These are phyloP conservation scores for Halichoerus grypus DNA, from an alignment of 2,113 vertebrate genomes.

Conservation along the genomic window DNA sequence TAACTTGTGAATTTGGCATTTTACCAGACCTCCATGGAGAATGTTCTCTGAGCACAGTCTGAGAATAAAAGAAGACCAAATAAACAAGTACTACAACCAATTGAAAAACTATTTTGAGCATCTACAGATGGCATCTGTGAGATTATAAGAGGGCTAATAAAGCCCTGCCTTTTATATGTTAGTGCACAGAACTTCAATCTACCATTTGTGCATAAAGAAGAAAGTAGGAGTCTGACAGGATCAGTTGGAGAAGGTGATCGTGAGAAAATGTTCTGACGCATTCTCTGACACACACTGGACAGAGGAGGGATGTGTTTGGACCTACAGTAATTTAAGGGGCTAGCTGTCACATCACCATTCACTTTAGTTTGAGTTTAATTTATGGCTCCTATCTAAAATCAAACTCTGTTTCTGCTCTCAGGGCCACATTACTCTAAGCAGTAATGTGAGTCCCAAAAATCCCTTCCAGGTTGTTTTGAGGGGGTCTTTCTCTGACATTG, in stretches of 20 bases:
- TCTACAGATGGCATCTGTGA: background rate
- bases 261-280: slow-evolving; percentile 42
- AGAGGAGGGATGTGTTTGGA: background rate
- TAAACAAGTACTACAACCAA: slow-evolving; percentile 19
- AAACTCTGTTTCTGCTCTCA: background rate
- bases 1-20: slow-evolving; percentile 13
- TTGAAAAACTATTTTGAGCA: slow-evolving; percentile 47
- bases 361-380: background rate
- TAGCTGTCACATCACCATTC: background rate
- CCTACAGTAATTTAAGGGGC: background rate
- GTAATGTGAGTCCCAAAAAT: background rate
- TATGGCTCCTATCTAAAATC: background rate
- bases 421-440: background rate
- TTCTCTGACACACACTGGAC: background rate
- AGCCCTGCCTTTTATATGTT: background rate
- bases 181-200: slow-evolving; percentile 20
- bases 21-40: background rate
- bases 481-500: background rate
- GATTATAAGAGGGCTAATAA: background rate
- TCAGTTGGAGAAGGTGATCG: slow-evolving; percentile 56
- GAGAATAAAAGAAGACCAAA: slow-evolving; percentile 52
- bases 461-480: background rate
- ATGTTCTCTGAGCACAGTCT: slow-evolving; percentile 13
- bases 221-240: background rate
- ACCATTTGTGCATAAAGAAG: slow-evolving; percentile 13